Base-by-base conservation (phyloP, 2,797 vertebrate species). In the Bovichtus diacanthus region DNA sequence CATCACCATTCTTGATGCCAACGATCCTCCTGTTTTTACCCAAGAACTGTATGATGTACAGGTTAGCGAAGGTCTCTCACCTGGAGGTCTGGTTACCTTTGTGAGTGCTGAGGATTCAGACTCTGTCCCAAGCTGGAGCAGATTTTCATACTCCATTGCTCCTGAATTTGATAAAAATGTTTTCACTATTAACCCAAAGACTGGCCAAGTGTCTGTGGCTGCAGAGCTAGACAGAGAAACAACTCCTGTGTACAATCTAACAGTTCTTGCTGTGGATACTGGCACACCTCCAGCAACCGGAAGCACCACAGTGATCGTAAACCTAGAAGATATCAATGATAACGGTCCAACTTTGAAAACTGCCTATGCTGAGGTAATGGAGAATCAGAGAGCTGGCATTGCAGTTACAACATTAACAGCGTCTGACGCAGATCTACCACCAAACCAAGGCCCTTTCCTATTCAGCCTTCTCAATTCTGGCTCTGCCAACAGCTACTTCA, bases 71-170 rank as follows among this genome's bases (percentile, higher is more conserved):
- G 97, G 97, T 16, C 96, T 98, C 10, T 95, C 96, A 3, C 88
- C 93, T 0, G 98, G 98, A 8, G 97, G 97, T 18, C 96, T 99
- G 0, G 97, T 99, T 70, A 98, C 97, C 0, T 99, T 99, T 0
- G 97, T 99, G 77, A 98, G 96, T 70, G 98, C 98, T 29, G 96
- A 97, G 68, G 98, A 99, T 87, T 97, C 97, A 0, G 98, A 99
- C 78, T 99, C 98, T 2, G 96, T 99, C 53, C 98, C 98, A 23
- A 98, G 97, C 91, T 99, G 98, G 98, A 99, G 97, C 94, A 94
- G 97, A 63, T 99, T 99, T 87, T 98, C 97, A 7, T 99, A 99
- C 89, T 96, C 96, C 64, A 95, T 99, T 5, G 95, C 96, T 47
- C 90, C 95, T 25, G 96, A 96, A 60, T 96, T 96, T 1, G 91